Percentiles rank a stretch among this genome's conserved stretches.
Evolutionary conservation across 2,797 vertebrate species (phyloP).

Genomic region (Brachyalestes nurse): DNA sequence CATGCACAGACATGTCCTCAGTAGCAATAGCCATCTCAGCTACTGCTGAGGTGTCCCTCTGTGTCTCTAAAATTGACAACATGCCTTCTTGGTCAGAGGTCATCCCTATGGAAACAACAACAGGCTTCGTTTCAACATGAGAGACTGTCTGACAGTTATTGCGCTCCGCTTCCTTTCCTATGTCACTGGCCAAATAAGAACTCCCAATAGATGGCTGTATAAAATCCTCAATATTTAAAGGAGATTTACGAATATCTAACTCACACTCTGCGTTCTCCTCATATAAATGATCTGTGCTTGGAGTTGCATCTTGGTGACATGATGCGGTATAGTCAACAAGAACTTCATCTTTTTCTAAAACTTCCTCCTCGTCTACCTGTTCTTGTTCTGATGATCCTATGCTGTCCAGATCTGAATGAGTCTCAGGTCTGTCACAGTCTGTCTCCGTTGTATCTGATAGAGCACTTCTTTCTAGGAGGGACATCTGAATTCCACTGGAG

Average conservation of each 20-base stretch:
- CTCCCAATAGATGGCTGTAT: conserved; percentile 24
- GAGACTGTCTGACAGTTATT: conserved; percentile 62
- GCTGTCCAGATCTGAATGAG: conserved; percentile 73
- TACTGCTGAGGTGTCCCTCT: conserved; percentile 45
- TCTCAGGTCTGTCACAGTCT: conserved; percentile 63
- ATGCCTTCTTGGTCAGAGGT: conserved; percentile 59
- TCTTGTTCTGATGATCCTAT: conserved; percentile 72
- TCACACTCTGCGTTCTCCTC: conserved; percentile 48
- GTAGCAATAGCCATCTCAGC: conserved; percentile 52
- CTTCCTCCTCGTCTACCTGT: conserved; percentile 55
- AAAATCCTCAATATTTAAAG: conserved; percentile 29
- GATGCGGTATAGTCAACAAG: conserved; percentile 38
- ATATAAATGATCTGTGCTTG: conserved; percentile 65
- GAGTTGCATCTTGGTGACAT: conserved; percentile 20
- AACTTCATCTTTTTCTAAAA: conserved; percentile 44
- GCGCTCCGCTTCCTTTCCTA: conserved; percentile 50
- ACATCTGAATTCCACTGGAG: conserved; percentile 72
- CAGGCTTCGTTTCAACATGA: conserved; percentile 60
- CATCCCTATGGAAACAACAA: conserved; percentile 39
- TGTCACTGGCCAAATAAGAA: conserved; percentile 44
- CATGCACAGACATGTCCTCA: conserved; percentile 51
- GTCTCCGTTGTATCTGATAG: conserved; percentile 58
- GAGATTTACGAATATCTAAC: conserved; percentile 26
- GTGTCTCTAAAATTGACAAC: conserved; percentile 60
- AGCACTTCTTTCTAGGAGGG: conserved; percentile 67